These are phyloP conservation scores for Gallirallus australis DNA, from an alignment of 2,797 vertebrate species.

Conservation along the genomic window DNA sequence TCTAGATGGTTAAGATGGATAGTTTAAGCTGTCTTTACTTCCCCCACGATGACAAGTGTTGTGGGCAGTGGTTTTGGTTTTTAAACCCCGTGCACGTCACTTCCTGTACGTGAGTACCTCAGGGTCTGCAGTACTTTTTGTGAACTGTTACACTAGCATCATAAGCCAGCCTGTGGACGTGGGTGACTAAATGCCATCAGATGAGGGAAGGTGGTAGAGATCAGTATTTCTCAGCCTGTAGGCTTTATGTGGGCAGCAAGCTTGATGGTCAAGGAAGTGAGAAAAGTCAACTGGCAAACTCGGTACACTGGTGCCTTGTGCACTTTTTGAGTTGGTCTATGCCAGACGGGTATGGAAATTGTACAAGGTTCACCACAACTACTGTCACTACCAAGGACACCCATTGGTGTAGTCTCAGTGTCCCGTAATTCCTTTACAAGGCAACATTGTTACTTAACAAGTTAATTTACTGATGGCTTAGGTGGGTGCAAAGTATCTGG, in stretches of 20 bases:
- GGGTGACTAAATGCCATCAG: not conserved
- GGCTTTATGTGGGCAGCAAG: not conserved
- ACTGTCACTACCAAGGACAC: not conserved
- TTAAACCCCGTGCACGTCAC: not conserved
- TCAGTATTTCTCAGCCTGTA: not conserved
- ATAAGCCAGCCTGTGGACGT: not conserved
- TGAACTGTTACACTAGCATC: not conserved
- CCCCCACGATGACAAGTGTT: not conserved
- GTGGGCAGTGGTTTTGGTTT: not conserved
- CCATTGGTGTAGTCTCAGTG: too few species aligned
- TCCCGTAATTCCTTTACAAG: not conserved
- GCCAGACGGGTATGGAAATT: rapidly evolving
- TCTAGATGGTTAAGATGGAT: not conserved
- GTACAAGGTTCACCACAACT: not conserved
- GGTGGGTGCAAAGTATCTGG: not conserved
- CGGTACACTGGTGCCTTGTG: not conserved
- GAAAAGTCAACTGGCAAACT: not conserved
- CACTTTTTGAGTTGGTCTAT: not conserved
- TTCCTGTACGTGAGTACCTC: not conserved
- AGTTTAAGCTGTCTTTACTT: not conserved
- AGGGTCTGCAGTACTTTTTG: not conserved
- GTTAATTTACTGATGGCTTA: not conserved
- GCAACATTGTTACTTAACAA: not conserved
- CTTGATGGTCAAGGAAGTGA: not conserved
- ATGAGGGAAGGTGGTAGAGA: not conserved